Evolutionary conservation across 2,888 invertebrate species (phyloP).

Genomic region (Dicyrtoma fusca): DNA sequence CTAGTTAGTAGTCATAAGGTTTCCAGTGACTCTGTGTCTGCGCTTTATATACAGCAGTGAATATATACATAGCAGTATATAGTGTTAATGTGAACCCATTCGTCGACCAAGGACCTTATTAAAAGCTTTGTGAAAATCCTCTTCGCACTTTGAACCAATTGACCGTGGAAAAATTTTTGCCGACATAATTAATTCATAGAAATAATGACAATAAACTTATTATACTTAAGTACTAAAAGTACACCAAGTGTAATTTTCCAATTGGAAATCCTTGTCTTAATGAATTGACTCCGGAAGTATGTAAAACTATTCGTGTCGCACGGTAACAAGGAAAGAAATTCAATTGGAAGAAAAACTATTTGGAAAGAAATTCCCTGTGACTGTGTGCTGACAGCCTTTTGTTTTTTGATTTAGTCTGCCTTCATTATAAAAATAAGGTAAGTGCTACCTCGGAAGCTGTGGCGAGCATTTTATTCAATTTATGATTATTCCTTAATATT

Average conservation of each 20-base stretch:
- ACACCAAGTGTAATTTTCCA: slow-evolving; percentile 12
- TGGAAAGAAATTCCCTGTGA: not conserved
- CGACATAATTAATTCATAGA: no score
- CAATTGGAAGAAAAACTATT: slow-evolving; percentile 1
- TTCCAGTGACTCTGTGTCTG: not conserved
- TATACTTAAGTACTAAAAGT: not conserved
- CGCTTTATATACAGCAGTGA: not conserved
- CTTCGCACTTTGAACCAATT: no score
- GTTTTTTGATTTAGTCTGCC: slow-evolving; percentile 12
- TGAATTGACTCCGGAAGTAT: slow-evolving; percentile 26
- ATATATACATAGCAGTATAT: slow-evolving; percentile 1
- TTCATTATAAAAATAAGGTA: slow-evolving; percentile 28
- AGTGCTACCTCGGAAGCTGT: no score
- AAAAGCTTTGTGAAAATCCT: not conserved
- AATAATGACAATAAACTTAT: slow-evolving; percentile 4
- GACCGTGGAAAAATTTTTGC: no score
- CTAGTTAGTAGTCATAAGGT: not conserved
- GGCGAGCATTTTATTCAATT: no score
- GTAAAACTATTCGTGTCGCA: slow-evolving; percentile 21
- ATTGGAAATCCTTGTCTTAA: slow-evolving; percentile 4
- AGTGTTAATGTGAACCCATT: not conserved
- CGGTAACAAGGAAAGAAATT: no score
- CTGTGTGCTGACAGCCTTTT: slow-evolving; percentile 9
- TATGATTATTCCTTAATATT: no score
- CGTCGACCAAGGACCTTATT: no score